phyloP scores from a whole-genome alignment of 2,113 vertebrate species.

The Chlamydotis undulata region DNA sequence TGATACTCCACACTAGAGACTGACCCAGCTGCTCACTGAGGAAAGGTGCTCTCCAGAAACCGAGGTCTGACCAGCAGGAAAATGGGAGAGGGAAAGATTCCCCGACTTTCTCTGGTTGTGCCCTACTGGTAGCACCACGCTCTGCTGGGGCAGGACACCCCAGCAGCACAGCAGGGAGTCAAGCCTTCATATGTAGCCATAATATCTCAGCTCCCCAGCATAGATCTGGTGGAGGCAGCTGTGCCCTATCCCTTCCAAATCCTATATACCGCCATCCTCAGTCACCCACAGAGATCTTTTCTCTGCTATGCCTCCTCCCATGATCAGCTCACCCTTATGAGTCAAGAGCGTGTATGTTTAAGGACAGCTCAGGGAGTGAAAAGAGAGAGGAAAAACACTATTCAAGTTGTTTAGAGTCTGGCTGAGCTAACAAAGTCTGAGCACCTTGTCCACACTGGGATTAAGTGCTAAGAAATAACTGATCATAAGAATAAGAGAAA shows the following conservation, averaged over 20 bases:
- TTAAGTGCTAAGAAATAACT: not conserved
- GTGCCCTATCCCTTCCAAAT: not conserved
- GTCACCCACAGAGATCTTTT: not conserved
- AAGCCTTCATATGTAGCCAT: not conserved
- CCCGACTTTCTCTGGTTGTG: not conserved
- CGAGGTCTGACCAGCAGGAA: not conserved
- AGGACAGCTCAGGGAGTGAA: not conserved
- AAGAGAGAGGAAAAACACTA: not conserved
- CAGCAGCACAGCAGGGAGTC: not conserved
- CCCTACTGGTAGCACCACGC: not conserved
- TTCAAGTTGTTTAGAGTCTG: not conserved
- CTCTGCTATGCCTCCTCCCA: not conserved
- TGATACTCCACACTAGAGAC: not conserved
- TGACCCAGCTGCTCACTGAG: not conserved
- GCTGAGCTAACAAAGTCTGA: not conserved
- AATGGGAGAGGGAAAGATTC: not conserved
- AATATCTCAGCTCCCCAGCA: not conserved
- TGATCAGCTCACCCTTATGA: not conserved
- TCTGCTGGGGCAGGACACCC: not conserved
- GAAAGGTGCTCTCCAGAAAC: not conserved
- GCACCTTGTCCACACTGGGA: not conserved
- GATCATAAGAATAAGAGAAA: not conserved
- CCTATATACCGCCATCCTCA: not conserved
- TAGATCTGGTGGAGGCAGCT: not conserved
- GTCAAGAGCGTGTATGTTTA: not conserved